Evolutionary conservation across 53 echinoderm and acorn worm genomes (phyloP).

Genomic region (Actinopyga echinites): DNA sequence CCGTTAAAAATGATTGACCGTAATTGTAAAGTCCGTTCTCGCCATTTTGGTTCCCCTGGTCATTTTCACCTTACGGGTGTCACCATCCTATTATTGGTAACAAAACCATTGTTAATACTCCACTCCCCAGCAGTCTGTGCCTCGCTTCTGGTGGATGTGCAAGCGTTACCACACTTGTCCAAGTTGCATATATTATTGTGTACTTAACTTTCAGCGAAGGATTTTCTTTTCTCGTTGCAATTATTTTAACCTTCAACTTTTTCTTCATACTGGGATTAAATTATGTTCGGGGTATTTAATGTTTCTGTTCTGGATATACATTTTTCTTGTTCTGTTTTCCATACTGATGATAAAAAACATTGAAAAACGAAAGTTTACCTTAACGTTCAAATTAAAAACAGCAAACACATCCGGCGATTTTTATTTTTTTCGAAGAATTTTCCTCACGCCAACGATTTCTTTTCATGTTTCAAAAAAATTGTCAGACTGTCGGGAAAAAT

Average conservation of each 20-base stretch:
- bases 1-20: too few species aligned
- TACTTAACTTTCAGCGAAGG: background rate
- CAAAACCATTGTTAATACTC: conserved; percentile 39
- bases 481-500: too few species aligned
- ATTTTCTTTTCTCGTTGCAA: background rate
- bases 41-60: background rate
- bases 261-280: background rate
- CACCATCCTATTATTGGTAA: conserved; percentile 28
- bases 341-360: too few species aligned
- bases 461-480: too few species aligned
- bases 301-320: background rate
- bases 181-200: too few species aligned
- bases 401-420: too few species aligned
- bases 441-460: too few species aligned
- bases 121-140: background rate
- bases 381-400: too few species aligned
- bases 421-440: too few species aligned
- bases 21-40: background rate
- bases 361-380: too few species aligned
- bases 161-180: too few species aligned
- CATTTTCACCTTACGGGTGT: background rate
- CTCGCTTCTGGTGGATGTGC: conserved; percentile 8
- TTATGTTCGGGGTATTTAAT: conserved; percentile 17
- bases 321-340: too few species aligned
- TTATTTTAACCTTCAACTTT: background rate